These are phyloP conservation scores for Lepidochitona cinerea DNA, from an alignment of 2,888 invertebrate genomes.

Conservation along the genomic window DNA sequence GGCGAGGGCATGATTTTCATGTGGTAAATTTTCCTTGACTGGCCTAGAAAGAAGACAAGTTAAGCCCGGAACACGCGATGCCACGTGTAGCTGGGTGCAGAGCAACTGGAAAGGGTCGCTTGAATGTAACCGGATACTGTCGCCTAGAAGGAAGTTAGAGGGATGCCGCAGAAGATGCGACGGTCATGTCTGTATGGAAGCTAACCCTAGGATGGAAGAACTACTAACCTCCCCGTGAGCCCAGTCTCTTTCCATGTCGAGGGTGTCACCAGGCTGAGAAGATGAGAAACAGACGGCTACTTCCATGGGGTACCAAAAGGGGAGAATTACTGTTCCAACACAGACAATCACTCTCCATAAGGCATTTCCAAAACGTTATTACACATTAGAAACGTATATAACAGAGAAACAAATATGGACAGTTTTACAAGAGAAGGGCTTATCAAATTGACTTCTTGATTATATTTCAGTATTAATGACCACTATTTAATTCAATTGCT, in stretches of 20 bases:
- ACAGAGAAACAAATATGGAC: too few relatives aligned
- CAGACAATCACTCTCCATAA: too few relatives aligned
- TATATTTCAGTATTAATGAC: too few relatives aligned
- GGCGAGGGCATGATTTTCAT: background rate
- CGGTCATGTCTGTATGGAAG: background rate
- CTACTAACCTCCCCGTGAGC: background rate
- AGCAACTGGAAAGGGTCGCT: background rate
- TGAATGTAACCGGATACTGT: background rate
- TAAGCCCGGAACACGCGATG: background rate
- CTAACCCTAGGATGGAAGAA: too few relatives aligned
- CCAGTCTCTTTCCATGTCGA: background rate
- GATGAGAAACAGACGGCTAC: background rate
- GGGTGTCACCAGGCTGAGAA: background rate
- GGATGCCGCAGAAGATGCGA: background rate
- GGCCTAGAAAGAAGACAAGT: background rate
- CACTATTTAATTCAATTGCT: too few relatives aligned
- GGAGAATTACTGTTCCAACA: too few relatives aligned
- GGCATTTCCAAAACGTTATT: too few relatives aligned
- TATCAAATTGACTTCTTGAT: too few relatives aligned
- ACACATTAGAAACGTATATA: too few relatives aligned
- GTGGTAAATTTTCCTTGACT: background rate
- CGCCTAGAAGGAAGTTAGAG: background rate
- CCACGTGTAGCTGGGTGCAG: background rate
- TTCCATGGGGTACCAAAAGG: background rate
- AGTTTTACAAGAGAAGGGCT: too few relatives aligned